These are phyloP conservation scores for Rattus norvegicus DNA, from an alignment of 2,113 vertebrate genomes.

Conservation along the genomic window GRCr8 NC_086021.1:175607501-175608000, in stretches of 20 bases:
- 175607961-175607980: neutral
- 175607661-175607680: slow-evolving; percentile 28
- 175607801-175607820: neutral
- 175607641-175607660: neutral
- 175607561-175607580: no score
- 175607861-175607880: neutral
- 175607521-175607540: neutral
- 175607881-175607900: accelerated
- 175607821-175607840: neutral
- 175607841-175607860: neutral
- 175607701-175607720: neutral
- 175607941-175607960: neutral
- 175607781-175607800: neutral
- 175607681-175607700: neutral
- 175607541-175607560: neutral
- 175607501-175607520: no score
- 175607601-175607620: neutral
- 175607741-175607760: neutral
- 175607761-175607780: accelerated
- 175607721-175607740: neutral
- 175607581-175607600: no score
- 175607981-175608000: neutral
- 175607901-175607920: neutral
- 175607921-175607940: neutral
- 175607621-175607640: neutral